Percentiles rank a stretch among this genome's conserved stretches.
These are phyloP conservation scores for Lasioglossum baleicum DNA, from an alignment of 1,140 invertebrate genomes.

Conservation along the genomic window DNA sequence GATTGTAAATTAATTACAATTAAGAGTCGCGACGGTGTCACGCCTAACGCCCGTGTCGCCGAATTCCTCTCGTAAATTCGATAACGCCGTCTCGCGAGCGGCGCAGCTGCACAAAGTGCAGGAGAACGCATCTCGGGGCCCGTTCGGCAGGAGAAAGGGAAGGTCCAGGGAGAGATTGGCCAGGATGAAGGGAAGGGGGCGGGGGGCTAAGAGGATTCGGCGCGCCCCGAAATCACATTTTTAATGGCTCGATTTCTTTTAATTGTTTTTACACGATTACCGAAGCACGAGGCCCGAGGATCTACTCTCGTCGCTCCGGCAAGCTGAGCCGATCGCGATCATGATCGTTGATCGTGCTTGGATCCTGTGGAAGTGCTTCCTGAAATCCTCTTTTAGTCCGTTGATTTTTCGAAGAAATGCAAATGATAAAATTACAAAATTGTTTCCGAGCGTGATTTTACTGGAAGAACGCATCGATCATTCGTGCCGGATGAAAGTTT, in stretches of 20 bases:
- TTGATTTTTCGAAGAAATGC: too few relatives aligned
- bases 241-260: slow-evolving; percentile 51
- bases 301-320: slow-evolving; percentile 16
- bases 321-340: background rate
- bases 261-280: slow-evolving; percentile 55
- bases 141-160: slow-evolving; percentile 38
- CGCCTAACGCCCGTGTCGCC: slow-evolving; percentile 28
- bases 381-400: too few relatives aligned
- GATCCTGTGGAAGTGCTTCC: too few relatives aligned
- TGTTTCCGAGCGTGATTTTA: too few relatives aligned
- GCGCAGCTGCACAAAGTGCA: slow-evolving; percentile 48
- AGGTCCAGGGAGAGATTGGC: slow-evolving; percentile 5
- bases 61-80: slow-evolving; percentile 47
- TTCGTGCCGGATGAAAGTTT: background rate
- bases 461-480: background rate
- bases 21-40: slow-evolving; percentile 30
- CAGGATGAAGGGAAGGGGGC: too few relatives aligned
- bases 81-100: slow-evolving; percentile 30
- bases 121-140: slow-evolving; percentile 30
- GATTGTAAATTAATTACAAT: slow-evolving; percentile 55
- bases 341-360: slow-evolving; percentile 14
- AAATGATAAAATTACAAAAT: too few relatives aligned
- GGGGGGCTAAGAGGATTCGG: slow-evolving; percentile 44
- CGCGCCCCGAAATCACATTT: slow-evolving; percentile 49
- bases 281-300: slow-evolving; percentile 15